phyloP scores from a whole-genome alignment of 2,113 vertebrate species.

The Myrmophylax atrothorax region DNA sequence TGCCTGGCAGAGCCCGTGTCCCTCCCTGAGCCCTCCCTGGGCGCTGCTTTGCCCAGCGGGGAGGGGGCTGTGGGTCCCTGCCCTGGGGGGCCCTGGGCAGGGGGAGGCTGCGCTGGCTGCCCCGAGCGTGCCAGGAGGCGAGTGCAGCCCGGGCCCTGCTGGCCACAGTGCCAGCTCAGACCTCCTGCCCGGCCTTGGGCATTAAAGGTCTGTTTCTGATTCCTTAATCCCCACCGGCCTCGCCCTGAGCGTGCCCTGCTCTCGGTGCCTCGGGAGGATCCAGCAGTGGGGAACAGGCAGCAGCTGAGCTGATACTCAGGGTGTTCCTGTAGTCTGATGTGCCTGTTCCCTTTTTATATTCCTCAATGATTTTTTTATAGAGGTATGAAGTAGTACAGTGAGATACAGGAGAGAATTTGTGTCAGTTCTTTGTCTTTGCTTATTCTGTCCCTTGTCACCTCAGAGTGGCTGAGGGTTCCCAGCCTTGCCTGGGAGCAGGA shows the following conservation, averaged over 20 bases:
- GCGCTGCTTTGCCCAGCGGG: neutral
- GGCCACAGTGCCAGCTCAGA: neutral
- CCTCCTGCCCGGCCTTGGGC: neutral
- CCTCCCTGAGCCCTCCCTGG: rapidly evolving
- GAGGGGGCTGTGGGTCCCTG: rapidly evolving
- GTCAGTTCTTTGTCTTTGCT: neutral
- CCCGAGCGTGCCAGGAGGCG: neutral
- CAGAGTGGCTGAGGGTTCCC: neutral
- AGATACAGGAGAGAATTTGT: neutral
- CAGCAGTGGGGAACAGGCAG: neutral
- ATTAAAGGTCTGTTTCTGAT: neutral
- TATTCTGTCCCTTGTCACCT: neutral
- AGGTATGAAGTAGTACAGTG: neutral
- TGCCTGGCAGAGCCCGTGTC: neutral
- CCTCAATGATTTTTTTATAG: neutral
- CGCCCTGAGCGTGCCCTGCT: rapidly evolving
- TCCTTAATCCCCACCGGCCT: neutral
- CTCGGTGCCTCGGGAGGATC: neutral
- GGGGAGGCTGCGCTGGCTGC: neutral
- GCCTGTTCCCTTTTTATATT: neutral
- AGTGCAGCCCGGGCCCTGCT: neutral
- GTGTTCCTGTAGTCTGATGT: neutral
- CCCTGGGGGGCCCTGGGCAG: neutral
- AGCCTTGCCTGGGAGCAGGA: neutral
- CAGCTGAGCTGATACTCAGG: neutral